These are phyloP conservation scores for Triplophysa dalaica DNA, from an alignment of 2,113 vertebrate genomes.

Conservation along the genomic window DNA sequence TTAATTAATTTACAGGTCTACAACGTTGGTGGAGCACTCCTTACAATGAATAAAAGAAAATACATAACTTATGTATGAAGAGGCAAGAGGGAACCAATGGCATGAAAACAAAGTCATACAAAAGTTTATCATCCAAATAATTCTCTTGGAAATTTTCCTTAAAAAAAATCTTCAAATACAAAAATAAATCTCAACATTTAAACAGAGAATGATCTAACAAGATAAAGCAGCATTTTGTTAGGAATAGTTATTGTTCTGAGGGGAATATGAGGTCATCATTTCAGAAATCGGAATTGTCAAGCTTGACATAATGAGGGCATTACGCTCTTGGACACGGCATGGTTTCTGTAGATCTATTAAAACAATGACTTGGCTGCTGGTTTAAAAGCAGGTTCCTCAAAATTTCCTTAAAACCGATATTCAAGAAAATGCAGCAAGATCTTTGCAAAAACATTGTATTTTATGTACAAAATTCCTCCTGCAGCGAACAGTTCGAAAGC, in stretches of 20 bases:
- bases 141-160: conserved; percentile 20
- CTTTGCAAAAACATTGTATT: conserved; percentile 49
- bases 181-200: conserved; percentile 46
- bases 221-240: conserved; percentile 54
- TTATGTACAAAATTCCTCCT: conserved; percentile 69
- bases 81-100: conserved; percentile 8
- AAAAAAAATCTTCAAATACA: conserved; percentile 49
- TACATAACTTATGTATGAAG: not conserved
- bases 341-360: conserved; percentile 22
- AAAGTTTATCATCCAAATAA: conserved; percentile 24
- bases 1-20: conserved; percentile 15
- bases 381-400: conserved; percentile 37
- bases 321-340: conserved; percentile 18
- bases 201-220: conserved; percentile 45
- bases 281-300: conserved; percentile 7
- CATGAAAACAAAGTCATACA: conserved; percentile 37
- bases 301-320: conserved; percentile 29
- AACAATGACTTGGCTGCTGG: conserved; percentile 28
- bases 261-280: conserved; percentile 34
- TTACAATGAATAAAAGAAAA: conserved; percentile 24
- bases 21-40: conserved; percentile 8
- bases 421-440: conserved; percentile 45
- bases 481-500: conserved; percentile 52
- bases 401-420: conserved; percentile 45
- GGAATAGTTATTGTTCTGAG: conserved; percentile 24